Evolutionary conservation across 2,888 invertebrate genomes (phyloP), one percentile per base, ranked within the genome.

Genomic region (Lochmaea crataegi): DNA sequence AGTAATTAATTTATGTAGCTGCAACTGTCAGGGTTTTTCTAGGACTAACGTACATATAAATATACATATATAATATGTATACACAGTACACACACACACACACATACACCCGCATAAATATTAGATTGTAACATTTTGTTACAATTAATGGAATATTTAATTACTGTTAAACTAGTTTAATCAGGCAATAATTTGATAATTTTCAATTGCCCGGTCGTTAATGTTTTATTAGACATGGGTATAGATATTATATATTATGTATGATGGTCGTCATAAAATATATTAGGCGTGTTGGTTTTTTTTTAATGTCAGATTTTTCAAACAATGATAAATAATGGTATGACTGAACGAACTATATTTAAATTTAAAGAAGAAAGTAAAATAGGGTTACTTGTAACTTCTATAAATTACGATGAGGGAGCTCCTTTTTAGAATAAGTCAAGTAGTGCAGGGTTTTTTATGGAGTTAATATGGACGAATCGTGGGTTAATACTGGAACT

Each of bases 101-200:
- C n/a, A 67, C 10, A 38, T 56, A 12, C 60, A 45, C 74, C 74
- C 74, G 74, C 74, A 74, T 74, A 38, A 63, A 71, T 71, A 67
- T 65, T 74, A 58, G 67, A 74, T 65, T 14, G 16, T 53, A 68
- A 70, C 56, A 68, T 71, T 71, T 71, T 32, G 67, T 74, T 73
- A 73, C 70, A 66, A 69, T 66, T 73, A 73, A 71, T 71, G 60
- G 32, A 57, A 67, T 69, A 74, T 74, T 74, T 74, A 74, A 74
- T 74, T 74, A 74, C 56, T 67, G 60, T 58, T 48, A 61, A 57
- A 73, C 53, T 63, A 45, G 53, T 64, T 64, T 74, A 71, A 65
- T 32, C 51, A 71, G 68, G 64, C 67, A 71, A 71, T 74, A 74
- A 74, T 74, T 74, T 65, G 74, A 71, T 71, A 65, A 74, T 74